Conservation (phyloP, 2,888 invertebrate species). For the Agrotis segetum region DNA sequence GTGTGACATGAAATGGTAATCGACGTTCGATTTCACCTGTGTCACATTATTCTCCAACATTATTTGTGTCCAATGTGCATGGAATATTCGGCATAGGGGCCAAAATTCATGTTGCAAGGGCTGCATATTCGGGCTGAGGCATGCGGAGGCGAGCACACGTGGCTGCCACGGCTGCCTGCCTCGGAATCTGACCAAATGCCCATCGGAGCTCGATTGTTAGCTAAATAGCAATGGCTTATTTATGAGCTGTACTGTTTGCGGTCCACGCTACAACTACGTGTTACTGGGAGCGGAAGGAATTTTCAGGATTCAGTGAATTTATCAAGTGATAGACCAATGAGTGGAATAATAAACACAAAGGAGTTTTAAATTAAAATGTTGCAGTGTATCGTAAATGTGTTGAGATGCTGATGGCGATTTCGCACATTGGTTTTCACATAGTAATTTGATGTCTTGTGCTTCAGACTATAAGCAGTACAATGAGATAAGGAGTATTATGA, state of each 20-base stretch:
- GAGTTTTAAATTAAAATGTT: conserved; percentile 41
- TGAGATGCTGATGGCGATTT: conserved; percentile 11
- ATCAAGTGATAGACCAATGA: conserved; percentile 54
- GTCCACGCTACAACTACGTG: conserved; percentile 71
- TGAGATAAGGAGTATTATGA: conserved; percentile 57
- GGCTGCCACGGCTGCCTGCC: conserved; percentile 85
- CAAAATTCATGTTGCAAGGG: conserved; percentile 85
- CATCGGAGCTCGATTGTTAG: conserved; percentile 87
- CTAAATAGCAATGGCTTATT: conserved; percentile 88
- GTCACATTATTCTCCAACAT: conserved; percentile 80
- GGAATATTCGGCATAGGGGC: conserved; percentile 88
- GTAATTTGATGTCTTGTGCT: conserved; percentile 6
- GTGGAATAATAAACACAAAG: conserved; percentile 53
- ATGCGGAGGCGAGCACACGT: conserved; percentile 89
- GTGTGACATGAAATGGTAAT: conserved; percentile 70
- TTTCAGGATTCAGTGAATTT: conserved; percentile 64
- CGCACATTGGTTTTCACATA: conserved; percentile 17
- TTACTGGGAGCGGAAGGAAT: conserved; percentile 71
- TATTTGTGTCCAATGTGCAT: conserved; percentile 83
- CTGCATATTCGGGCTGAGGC: conserved; percentile 87
- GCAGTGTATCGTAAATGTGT: conserved; percentile 1
- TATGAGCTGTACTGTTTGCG: conserved; percentile 79
- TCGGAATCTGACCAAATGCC: conserved; percentile 90
- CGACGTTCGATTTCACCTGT: conserved; percentile 75
- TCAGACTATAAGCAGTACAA: conserved; percentile 25